Base-by-base conservation (phyloP, 1,140 invertebrate species). In the Ceratina japonica region DNA sequence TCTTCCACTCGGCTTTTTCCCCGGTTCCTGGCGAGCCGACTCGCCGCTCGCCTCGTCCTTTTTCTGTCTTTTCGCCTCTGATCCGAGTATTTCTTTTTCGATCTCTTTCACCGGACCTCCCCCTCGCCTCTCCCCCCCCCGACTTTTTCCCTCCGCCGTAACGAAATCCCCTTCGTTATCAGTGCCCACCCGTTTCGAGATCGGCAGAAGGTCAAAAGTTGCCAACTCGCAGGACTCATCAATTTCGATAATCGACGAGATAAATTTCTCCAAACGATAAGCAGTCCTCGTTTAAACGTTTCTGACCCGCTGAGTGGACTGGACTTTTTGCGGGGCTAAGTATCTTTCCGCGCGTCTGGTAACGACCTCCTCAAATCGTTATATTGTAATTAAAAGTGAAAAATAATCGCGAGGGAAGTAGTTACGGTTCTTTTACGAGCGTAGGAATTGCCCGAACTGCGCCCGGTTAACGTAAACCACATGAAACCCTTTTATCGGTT, bases 1-100 rank as follows among this genome's bases (percentile, higher is more conserved):
- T 91, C 86, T 91, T 84, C 85, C 85, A 77, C 82, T 64, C 51
- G 75, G 79, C 83, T 85, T 88, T 86, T 77, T 77, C 75, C 65
- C 82, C 49, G 64, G 61, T 63, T 73, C 69, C 59, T 51, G 37
- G 13, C 75, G 27, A 54, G 24, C 10, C 54, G 31, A 44, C 31
- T 62, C 61, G 72, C 24, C 54, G 13, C 24, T 72, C 65, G 51
- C 16, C n/a, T 72, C 65, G 51, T 69, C 37, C 65, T 73, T 79
- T 52, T 69, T 78, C 74, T 76, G 70, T 75, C 70, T 63, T 69
- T 79, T 72, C 75, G 62, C 69, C 61, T 73, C 80, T 76, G 61
- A 68, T 74, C 68, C 56, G 64, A 71, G 65, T 78, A 69, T 85
- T 77, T 84, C 74, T 81, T 64, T 80, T 65, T 86, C 77, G 73